Base-by-base conservation (phyloP, 2,888 invertebrate species). In the Mycalesis mineus region DNA sequence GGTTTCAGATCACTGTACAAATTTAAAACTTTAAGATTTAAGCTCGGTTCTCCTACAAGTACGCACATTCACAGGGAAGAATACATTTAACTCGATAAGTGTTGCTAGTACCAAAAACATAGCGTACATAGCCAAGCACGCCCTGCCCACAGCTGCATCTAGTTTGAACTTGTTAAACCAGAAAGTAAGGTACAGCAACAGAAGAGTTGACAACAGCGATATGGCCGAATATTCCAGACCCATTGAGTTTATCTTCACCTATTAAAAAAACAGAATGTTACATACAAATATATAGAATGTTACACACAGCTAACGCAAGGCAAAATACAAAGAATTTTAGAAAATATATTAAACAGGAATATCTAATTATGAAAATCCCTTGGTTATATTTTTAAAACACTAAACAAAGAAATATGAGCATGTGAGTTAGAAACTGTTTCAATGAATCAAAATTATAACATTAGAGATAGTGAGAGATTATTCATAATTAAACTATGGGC, bases 141-240 rank as follows among this genome's bases (percentile, higher is more conserved):
- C 94, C 56, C 94, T 91, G 60, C 97, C 97, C 58, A 97, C 96
- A 73, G 94, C 94, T 74, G 93, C 94, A 80, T 96, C 96, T 80
- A 98, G 87, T 84, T 95, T 94, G 88, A 96, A 97, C 86, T 95
- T 95, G 88, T 97, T 97, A 78, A 95, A 91, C 77, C 95, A 94
- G 77, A 98, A 95, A 61, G 95, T 95, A 67, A 95, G 87, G 82
- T 97, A 95, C 66, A 98, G 91, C 77, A 97, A 91, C 75, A 96
- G 91, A 51, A 98, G 91, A 1, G 97, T 97, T 48, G 96, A 95
- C 63, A 98, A 90, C 68, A 98, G 88, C 33, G 96, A 96, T 73
- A 97, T 95, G 55, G 97, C 95, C 64, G 96, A 96, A 87, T 97
- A 98, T 75, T 96, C 96, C 68, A 98, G 88, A 4, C 97, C 97